These are phyloP conservation scores for Dasypolia templi DNA, from an alignment of 2,888 invertebrate genomes.

Conservation along the genomic window DNA sequence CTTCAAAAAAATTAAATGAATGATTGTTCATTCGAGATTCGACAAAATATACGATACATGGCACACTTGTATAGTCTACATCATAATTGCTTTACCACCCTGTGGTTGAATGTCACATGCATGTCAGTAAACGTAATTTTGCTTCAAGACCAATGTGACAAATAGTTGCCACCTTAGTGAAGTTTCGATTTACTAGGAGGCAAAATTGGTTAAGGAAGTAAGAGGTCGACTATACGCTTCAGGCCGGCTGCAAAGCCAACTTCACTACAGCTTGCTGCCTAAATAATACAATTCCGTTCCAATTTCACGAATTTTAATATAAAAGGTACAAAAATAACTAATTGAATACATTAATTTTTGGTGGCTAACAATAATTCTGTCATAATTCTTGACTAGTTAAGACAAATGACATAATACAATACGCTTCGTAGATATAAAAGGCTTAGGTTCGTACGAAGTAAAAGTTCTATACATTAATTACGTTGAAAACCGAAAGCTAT, in stretches of 20 bases:
- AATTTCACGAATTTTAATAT: constrained; percentile 13
- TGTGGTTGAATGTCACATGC: neutral
- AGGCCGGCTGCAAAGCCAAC: neutral
- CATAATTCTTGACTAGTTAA: constrained; percentile 47
- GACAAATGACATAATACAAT: constrained; percentile 17
- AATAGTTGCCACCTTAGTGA: neutral
- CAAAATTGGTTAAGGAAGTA: neutral
- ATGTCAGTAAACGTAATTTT: neutral
- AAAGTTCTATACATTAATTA: neutral
- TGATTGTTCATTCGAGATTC: neutral
- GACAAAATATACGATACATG: neutral
- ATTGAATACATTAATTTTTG: constrained; percentile 32
- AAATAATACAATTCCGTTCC: constrained; percentile 6
- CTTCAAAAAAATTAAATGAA: neutral
- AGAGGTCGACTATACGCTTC: neutral
- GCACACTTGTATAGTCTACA: neutral
- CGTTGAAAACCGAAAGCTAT: neutral
- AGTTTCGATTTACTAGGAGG: neutral
- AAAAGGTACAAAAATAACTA: constrained; percentile 49
- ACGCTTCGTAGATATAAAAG: neutral
- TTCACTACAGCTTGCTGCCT: neutral
- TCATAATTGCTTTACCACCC: neutral
- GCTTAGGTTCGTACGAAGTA: neutral
- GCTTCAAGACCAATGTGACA: neutral
- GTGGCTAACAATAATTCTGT: constrained; percentile 38